Evolutionary conservation across 2,888 invertebrate genomes (phyloP), one percentile per base, ranked within the genome.

Genomic region (Petrolisthes cinctipes): DNA sequence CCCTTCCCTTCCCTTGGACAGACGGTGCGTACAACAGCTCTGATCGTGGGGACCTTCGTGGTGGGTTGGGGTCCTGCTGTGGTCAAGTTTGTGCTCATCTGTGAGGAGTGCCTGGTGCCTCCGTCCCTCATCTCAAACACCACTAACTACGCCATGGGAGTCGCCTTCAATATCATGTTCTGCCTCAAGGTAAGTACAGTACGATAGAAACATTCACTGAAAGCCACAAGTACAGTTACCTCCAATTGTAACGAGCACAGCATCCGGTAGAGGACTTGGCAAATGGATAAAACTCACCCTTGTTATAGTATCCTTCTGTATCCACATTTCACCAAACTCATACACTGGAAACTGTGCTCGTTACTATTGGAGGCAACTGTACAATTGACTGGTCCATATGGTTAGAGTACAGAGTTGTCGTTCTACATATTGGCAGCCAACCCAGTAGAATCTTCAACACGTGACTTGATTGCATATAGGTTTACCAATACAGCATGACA

Each of bases 31-130:
- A 89, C 89, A 4, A 86, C 89, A 17, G 75, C 86, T 20, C 84
- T 86, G 66, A 86, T 89, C 75, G 89, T 86, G 14, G 83, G 86
- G 20, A 83, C 86, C 37, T 86, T 86, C 56, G 81, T 83, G 71
- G 14, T 83, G 5, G 86, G 86, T 5, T 86, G 86, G 86, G 61
- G 83, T 51, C 86, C 89, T 2, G 86, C 86, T 0, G 53, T 81
- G 57, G 57, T 86, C 37, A 86, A 83, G 23, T 86, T 71, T 83
- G 37, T 83, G 57, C 56, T 86, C 37, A 53, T 86, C 4, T 86
- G 89, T 82, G 76, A 83, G 1, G 79, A 85, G 54, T 85, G 85
- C 76, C 76, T 53, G n/a, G 51, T 84, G 61, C 37, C 14, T 9
- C 76, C 83, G 9, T 3, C 9, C 2, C 54, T 51, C 23, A 57